Base-by-base conservation (phyloP, 1,140 invertebrate species). In the Tribolium madens region DNA sequence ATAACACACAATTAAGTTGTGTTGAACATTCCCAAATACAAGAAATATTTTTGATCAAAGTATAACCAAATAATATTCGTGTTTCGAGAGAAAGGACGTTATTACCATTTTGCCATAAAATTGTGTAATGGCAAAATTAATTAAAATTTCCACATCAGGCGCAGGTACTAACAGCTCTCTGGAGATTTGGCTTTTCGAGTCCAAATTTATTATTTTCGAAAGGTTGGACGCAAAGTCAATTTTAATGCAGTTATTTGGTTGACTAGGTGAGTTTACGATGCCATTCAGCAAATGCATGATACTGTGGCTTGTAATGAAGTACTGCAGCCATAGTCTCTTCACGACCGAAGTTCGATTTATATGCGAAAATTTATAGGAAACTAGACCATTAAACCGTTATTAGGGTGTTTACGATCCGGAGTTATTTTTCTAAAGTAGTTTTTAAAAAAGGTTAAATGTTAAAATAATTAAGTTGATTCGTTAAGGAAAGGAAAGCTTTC, bases 321-420 rank as follows among this genome's bases (percentile, higher is more conserved):
- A 57, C 52, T 57, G 13, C 17, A 21, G 52, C 10, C 17, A 18
- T 4, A 21, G 52, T 21, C 52, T 57, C 52, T 57, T 57, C 52
- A 57, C 52, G 52, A 57, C 52, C 52, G 15, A 18, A 57, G 52
- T 57, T 57, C 52, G 52, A 57, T 57, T 57, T 57, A 57, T 57
- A 57, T 57, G 52, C 52, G 52, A 57, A 21, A 57, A 57, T 57
- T 57, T 57, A 57, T 21, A 57, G 14, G 7, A n/a, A 21, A 57
- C 14, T 17, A 3, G 52, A 4, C 14, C 52, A 57, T 57, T 57
- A 57, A 57, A 57, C 52, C n/a, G 52, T 18, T 57, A 57, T 21
- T 57, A 57, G 17, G 52, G 52, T 57, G 52, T 57, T 57, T 57
- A 57, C 52, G 52, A 57, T 21, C 15, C 10, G 17, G 17, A 21